These are phyloP conservation scores for Limnephilus auricula DNA, from an alignment of 2,888 invertebrate species.

Conservation along the genomic window DNA sequence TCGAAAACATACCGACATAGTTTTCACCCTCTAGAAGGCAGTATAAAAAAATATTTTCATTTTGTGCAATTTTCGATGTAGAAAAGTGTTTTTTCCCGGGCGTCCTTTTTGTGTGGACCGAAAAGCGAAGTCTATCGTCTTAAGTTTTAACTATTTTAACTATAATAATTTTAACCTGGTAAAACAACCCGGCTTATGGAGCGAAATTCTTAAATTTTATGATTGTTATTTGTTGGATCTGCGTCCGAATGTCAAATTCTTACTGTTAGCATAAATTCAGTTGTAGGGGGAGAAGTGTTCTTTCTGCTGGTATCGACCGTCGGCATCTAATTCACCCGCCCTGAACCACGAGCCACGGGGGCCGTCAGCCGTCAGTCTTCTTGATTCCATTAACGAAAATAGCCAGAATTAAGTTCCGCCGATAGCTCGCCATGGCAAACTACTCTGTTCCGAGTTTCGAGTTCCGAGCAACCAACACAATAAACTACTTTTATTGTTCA, in stretches of 20 bases:
- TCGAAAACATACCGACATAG: too few species aligned
- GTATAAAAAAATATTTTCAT: too few species aligned
- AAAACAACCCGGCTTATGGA: too few species aligned
- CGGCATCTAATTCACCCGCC: constrained; percentile 3
- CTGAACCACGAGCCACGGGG: not conserved
- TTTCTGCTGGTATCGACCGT: not conserved
- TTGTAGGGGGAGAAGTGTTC: not conserved
- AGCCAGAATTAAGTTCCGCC: constrained; percentile 48
- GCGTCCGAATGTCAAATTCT: not conserved
- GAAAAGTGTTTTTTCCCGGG: too few species aligned
- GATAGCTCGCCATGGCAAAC: constrained; percentile 28
- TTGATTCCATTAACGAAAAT: constrained; percentile 50
- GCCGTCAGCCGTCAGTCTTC: constrained; percentile 38
- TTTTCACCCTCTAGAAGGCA: too few species aligned
- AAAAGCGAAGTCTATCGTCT: too few species aligned
- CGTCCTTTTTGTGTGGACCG: too few species aligned
- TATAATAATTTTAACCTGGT: too few species aligned
- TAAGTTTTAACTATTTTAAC: too few species aligned
- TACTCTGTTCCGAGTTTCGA: not conserved
- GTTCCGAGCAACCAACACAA: not conserved
- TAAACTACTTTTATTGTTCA: constrained; percentile 27
- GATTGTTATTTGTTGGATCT: not conserved
- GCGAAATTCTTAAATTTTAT: too few species aligned
- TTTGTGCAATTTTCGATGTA: too few species aligned
- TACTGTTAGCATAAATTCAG: not conserved